Evolutionary conservation across 2,888 invertebrate species (phyloP).

Genomic region (Ethmia dodecea): DNA sequence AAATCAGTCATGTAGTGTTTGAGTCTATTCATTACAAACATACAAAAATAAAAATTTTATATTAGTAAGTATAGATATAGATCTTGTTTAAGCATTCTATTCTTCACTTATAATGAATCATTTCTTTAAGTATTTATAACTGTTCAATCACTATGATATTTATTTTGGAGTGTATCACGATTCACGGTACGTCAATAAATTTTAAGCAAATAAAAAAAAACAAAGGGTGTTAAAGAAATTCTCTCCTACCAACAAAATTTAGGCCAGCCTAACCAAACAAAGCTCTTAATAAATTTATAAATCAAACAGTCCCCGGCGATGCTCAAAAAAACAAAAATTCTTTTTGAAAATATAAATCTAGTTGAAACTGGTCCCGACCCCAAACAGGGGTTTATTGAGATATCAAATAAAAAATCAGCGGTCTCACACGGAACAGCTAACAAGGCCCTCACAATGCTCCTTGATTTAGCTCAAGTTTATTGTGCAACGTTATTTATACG

Average conservation of each 20-base stretch:
- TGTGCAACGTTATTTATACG: conserved; percentile 73
- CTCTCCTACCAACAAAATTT: conserved; percentile 45
- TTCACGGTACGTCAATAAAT: no score
- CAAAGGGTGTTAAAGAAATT: no score
- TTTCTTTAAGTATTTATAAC: no score
- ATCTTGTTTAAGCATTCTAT: no score
- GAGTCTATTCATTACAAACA: no score
- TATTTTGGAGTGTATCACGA: no score
- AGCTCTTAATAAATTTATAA: conserved; percentile 63
- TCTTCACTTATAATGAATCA: no score
- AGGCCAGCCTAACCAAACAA: conserved; percentile 50
- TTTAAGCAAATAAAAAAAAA: no score
- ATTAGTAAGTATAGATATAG: no score
- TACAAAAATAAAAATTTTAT: no score
- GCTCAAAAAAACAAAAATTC: conserved; percentile 37
- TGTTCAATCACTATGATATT: no score
- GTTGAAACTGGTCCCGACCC: conserved; percentile 49
- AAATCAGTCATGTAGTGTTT: no score
- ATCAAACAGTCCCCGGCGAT: conserved; percentile 51
- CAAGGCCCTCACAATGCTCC: conserved; percentile 67
- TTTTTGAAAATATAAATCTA: conserved; percentile 37
- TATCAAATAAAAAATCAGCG: conserved; percentile 77
- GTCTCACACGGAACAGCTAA: conserved; percentile 57
- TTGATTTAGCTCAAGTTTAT: conserved; percentile 73
- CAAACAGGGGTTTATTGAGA: conserved; percentile 67